Conservation (phyloP, 2,113 vertebrate species). For the Neolamprologus falcicula region DNA sequence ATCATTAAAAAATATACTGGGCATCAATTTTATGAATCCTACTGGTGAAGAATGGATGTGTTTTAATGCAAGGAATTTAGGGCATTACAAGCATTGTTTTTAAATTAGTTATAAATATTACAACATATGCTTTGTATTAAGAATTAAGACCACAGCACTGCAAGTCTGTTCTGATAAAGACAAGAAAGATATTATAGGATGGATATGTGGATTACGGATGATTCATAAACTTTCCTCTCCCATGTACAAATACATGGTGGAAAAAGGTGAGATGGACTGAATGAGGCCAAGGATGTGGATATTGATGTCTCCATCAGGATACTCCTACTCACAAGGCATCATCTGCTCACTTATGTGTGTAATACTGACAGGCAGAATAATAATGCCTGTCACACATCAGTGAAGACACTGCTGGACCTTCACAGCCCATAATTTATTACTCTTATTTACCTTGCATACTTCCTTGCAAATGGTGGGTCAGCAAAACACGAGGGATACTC, state of each 20-base stretch:
- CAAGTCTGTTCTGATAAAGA: background rate
- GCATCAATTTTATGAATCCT: background rate
- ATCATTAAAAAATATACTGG: background rate
- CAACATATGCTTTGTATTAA: background rate
- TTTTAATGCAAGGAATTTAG: background rate
- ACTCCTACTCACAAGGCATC: constrained; percentile 71
- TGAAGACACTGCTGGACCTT: constrained; percentile 73
- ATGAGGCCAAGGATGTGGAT: constrained; percentile 65
- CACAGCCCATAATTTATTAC: constrained; percentile 70
- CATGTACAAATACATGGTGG: background rate
- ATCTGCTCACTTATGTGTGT: constrained; percentile 75
- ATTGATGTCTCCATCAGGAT: constrained; percentile 82
- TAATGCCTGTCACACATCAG: constrained; percentile 81
- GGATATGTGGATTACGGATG: background rate
- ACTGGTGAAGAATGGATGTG: background rate
- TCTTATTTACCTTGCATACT: constrained; percentile 75
- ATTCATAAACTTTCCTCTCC: constrained; percentile 5
- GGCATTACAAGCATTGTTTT: background rate
- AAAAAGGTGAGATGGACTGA: constrained; percentile 49
- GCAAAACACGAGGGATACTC: constrained; percentile 55
- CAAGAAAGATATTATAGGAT: background rate
- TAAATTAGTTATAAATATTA: fast-evolving
- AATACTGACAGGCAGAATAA: constrained; percentile 83
- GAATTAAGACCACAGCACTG: background rate
- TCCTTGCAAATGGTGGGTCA: constrained; percentile 30